A percentile compares a stretch with the other conserved stretches of the same genome.
Conservation (phyloP, 2,113 vertebrate species). For the Otolemur garnettii region DNA sequence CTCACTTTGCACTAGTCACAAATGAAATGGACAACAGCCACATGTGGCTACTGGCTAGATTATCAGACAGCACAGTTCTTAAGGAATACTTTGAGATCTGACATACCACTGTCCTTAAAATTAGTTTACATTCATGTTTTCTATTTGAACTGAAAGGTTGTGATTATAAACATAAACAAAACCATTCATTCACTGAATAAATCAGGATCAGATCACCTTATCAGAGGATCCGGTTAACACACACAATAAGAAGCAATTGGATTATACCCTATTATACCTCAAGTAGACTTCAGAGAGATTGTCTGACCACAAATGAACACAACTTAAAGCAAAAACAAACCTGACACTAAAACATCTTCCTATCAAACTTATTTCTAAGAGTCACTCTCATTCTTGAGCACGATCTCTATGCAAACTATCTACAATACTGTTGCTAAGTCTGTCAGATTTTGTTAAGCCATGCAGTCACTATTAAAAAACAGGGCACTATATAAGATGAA, state of each 20-base stretch:
- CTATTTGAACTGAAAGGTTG: conserved; percentile 28
- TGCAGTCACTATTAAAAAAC: conserved; percentile 38
- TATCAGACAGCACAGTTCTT: background rate
- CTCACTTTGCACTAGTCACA: conserved; percentile 47
- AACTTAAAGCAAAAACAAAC: conserved; percentile 44
- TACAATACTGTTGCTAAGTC: conserved; percentile 21
- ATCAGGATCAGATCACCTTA: conserved; percentile 52
- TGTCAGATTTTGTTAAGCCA: conserved; percentile 17
- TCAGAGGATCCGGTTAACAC: conserved; percentile 37
- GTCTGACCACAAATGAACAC: conserved; percentile 11
- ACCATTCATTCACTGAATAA: conserved; percentile 60
- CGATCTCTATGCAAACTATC: conserved; percentile 19
- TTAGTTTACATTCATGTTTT: conserved; percentile 39
- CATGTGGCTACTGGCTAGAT: background rate
- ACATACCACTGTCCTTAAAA: conserved; percentile 52
- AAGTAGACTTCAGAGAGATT: conserved; percentile 16
- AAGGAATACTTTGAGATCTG: background rate
- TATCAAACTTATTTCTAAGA: conserved; percentile 46
- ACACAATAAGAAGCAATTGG: background rate
- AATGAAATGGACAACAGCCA: background rate
- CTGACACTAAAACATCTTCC: conserved; percentile 44
- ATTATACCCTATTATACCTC: background rate
- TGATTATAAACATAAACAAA: conserved; percentile 56
- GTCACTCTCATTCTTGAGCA: background rate
- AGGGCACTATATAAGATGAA: conserved; percentile 22